These are phyloP conservation scores for Glaucopsyche alexis DNA, from an alignment of 2,888 invertebrate genomes.

Conservation along the genomic window DNA sequence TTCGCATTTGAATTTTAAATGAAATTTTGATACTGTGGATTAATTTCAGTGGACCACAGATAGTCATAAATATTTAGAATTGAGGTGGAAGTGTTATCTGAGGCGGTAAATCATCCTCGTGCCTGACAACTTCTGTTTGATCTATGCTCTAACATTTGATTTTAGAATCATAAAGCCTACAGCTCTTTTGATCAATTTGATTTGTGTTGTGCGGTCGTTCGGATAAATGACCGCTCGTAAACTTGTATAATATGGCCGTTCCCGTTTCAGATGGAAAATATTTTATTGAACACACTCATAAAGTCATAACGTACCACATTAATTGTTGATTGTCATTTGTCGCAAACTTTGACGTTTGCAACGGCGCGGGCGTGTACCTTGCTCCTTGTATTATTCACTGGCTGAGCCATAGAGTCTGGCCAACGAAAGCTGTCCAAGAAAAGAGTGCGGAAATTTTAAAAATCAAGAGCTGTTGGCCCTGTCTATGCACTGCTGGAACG, in stretches of 20 bases:
- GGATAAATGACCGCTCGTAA: constrained; percentile 13
- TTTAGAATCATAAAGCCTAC: constrained; percentile 21
- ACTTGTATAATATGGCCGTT: neutral
- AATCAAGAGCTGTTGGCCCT: too few relatives aligned
- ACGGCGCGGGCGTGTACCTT: too few relatives aligned
- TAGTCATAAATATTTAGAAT: constrained; percentile 31
- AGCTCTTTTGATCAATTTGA: constrained; percentile 1
- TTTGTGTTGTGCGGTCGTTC: constrained; percentile 9
- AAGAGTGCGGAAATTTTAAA: too few relatives aligned
- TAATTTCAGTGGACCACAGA: constrained; percentile 24
- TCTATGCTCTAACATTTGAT: constrained; percentile 21
- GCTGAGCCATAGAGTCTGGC: too few relatives aligned
- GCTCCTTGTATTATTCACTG: too few relatives aligned
- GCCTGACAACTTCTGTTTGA: constrained; percentile 25
- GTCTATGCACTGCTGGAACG: too few relatives aligned
- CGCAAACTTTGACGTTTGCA: too few relatives aligned
- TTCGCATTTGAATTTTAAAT: constrained; percentile 18
- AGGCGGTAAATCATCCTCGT: constrained; percentile 24
- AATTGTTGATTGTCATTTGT: too few relatives aligned
- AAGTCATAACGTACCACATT: neutral
- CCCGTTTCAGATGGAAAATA: neutral
- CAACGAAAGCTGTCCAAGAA: too few relatives aligned
- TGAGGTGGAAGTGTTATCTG: constrained; percentile 25
- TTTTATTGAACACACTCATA: constrained; percentile 1
- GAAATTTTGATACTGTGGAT: constrained; percentile 1